Percentiles rank a stretch among this genome's conserved stretches.
These are phyloP conservation scores for Pseudoips prasinana DNA, from an alignment of 2,888 invertebrate species.

Conservation along the genomic window DNA sequence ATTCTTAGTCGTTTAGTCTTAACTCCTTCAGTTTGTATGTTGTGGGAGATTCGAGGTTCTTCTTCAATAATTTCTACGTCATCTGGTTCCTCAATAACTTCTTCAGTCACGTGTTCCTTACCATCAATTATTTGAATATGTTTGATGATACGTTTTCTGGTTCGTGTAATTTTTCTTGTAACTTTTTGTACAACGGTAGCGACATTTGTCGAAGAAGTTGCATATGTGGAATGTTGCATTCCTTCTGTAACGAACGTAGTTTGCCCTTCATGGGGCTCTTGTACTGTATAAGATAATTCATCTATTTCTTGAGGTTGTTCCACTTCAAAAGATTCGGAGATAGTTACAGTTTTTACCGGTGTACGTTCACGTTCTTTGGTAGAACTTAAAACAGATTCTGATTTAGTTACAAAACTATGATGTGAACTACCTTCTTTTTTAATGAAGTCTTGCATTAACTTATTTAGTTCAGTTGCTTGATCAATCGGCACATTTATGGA, in stretches of 20 bases:
- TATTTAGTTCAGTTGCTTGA: slow-evolving; percentile 37
- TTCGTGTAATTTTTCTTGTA: slow-evolving; percentile 87
- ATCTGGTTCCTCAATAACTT: slow-evolving; percentile 92
- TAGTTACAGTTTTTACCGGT: slow-evolving; percentile 35
- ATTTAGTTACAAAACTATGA: slow-evolving; percentile 21
- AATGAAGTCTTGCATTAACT: slow-evolving; percentile 49
- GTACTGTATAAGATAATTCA: slow-evolving; percentile 38
- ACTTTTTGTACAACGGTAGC: slow-evolving; percentile 90
- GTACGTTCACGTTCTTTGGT: slow-evolving; percentile 37
- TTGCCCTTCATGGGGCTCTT: slow-evolving; percentile 48
- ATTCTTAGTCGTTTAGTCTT: slow-evolving; percentile 78
- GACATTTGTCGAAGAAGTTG: slow-evolving; percentile 49
- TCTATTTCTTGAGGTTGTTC: slow-evolving; percentile 19
- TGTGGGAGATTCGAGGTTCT: slow-evolving; percentile 61
- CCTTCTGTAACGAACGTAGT: slow-evolving; percentile 38
- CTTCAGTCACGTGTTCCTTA: slow-evolving; percentile 91
- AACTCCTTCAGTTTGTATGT: slow-evolving; percentile 50
- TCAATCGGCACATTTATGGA: slow-evolving; percentile 17
- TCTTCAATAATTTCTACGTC: slow-evolving; percentile 88
- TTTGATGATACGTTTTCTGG: slow-evolving; percentile 87
- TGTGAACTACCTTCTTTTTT: slow-evolving; percentile 43
- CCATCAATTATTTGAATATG: slow-evolving; percentile 90
- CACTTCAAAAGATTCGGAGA: slow-evolving; percentile 38
- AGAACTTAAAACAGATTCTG: slow-evolving; percentile 14
- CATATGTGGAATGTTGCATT: slow-evolving; percentile 43